Evolutionary conservation across 2,113 vertebrate genomes (phyloP).

Genomic region (Sisor rabdophorus): DNA sequence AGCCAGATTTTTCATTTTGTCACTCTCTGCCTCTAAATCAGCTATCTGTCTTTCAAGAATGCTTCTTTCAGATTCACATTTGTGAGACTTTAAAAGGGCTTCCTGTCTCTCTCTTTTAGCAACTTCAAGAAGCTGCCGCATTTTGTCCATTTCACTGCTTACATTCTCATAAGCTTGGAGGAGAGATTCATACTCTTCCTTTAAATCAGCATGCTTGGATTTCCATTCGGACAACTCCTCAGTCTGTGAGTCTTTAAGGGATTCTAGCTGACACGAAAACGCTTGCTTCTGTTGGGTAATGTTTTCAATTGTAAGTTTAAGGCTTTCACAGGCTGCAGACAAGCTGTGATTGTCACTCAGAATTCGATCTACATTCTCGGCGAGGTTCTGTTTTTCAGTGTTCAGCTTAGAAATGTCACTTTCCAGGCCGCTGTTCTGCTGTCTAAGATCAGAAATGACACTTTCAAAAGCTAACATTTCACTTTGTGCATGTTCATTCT

Average conservation of each 20-base stretch:
- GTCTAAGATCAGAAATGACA: constrained; percentile 58
- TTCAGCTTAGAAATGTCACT: constrained; percentile 20
- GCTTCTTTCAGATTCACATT: constrained; percentile 65
- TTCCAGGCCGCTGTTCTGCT: constrained; percentile 58
- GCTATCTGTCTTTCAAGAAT: constrained; percentile 58
- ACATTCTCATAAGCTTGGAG: constrained; percentile 83
- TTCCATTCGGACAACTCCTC: constrained; percentile 84
- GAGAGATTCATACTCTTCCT: constrained; percentile 82
- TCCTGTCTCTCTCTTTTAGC: constrained; percentile 78
- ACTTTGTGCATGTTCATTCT: constrained; percentile 60
- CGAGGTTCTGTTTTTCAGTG: constrained; percentile 61
- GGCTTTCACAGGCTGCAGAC: constrained; percentile 78
- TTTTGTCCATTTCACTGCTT: constrained; percentile 80
- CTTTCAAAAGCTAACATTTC: constrained; percentile 56
- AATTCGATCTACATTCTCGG: constrained; percentile 64
- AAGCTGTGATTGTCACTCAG: constrained; percentile 76
- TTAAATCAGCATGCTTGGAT: constrained; percentile 77
- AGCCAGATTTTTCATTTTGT: constrained; percentile 58
- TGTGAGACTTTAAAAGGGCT: constrained; percentile 63
- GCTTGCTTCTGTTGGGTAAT: constrained; percentile 85
- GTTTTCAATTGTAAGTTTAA: constrained; percentile 81
- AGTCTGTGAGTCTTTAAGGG: constrained; percentile 80
- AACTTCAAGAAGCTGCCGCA: constrained; percentile 77
- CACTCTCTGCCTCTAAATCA: constrained; percentile 66
- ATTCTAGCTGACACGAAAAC: constrained; percentile 81